A percentile compares a stretch with the other conserved stretches of the same genome.
These are phyloP conservation scores for Podarcis lilfordi DNA, from an alignment of 2,797 vertebrate species.

Conservation along the genomic window DNA sequence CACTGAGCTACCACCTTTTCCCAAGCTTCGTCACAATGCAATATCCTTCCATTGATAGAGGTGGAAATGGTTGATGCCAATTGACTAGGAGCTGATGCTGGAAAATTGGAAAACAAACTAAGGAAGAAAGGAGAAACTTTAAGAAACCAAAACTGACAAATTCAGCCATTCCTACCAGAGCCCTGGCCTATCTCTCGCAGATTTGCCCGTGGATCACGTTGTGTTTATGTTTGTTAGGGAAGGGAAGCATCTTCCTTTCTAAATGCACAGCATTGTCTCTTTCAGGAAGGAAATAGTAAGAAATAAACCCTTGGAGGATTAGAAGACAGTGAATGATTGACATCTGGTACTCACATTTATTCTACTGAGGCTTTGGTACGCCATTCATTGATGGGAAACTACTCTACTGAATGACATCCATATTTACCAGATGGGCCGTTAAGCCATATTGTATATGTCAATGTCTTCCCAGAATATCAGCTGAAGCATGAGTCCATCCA, in stretches of 20 bases:
- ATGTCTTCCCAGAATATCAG: constrained; percentile 62
- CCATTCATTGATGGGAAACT: constrained; percentile 67
- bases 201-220: background rate
- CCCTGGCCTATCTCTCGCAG: background rate
- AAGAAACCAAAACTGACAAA: too few relatives aligned
- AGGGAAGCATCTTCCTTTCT: constrained; percentile 52
- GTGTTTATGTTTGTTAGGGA: constrained; percentile 26
- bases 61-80: too few relatives aligned
- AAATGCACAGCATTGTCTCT: constrained; percentile 22
- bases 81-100: too few relatives aligned
- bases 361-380: constrained; percentile 75
- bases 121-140: too few relatives aligned
- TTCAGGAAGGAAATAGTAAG: constrained; percentile 53
- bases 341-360: constrained; percentile 64
- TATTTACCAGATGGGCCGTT: constrained; percentile 70
- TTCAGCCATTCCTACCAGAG: background rate
- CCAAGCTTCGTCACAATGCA: too few relatives aligned
- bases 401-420: constrained; percentile 68
- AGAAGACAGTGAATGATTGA: constrained; percentile 72
- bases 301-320: constrained; percentile 63
- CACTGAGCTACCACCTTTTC: too few relatives aligned
- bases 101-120: too few relatives aligned
- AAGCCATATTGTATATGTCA: constrained; percentile 61
- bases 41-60: too few relatives aligned
- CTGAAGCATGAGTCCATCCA: constrained; percentile 58